Evolutionary conservation across 2,113 vertebrate genomes (phyloP).

Genomic region (Nymphicus hollandicus): DNA sequence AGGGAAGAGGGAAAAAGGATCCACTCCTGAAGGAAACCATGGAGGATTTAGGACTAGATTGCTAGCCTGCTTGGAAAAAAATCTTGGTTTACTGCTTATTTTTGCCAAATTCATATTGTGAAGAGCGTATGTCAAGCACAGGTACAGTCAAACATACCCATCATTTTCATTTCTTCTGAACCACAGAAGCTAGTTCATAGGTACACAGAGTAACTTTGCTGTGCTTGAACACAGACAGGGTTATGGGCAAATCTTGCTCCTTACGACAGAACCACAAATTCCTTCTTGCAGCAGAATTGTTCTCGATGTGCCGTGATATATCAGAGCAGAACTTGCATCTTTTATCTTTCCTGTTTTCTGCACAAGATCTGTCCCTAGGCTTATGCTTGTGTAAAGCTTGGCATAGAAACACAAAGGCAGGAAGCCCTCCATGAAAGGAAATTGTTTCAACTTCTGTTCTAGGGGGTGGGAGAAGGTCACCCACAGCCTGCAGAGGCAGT

Average conservation of each 20-base stretch:
- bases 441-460: background rate
- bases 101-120: background rate
- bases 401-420: background rate
- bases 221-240: background rate
- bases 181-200: background rate
- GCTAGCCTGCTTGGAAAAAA: background rate
- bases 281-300: background rate
- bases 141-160: background rate
- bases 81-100: background rate
- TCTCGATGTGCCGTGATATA: background rate
- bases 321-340: background rate
- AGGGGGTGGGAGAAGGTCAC: background rate
- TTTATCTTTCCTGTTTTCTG: background rate
- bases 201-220: background rate
- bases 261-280: background rate
- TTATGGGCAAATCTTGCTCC: background rate
- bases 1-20: background rate
- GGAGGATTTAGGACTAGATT: background rate
- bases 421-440: background rate
- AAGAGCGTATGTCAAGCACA: background rate
- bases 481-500: background rate
- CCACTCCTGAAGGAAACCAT: background rate
- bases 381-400: background rate
- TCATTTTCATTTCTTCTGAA: background rate
- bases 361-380: background rate